These are phyloP conservation scores for Paragorgia papillata DNA, from an alignment of 92 coral and sea anemone genomes.

Conservation along the genomic window DNA sequence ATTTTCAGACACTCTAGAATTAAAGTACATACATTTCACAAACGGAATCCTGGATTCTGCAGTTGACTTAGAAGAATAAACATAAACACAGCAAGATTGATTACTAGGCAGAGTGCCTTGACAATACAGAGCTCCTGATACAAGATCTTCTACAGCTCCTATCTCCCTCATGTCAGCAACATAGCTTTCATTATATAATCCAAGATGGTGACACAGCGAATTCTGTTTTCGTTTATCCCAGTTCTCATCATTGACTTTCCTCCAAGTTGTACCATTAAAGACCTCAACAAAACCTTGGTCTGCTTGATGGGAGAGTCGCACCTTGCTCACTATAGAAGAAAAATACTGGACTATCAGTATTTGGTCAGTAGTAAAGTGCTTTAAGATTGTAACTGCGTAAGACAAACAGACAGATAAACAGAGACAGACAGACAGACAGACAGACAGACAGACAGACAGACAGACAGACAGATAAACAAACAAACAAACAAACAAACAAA, in stretches of 20 bases:
- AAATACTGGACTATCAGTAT: too few relatives aligned
- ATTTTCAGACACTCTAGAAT: too few relatives aligned
- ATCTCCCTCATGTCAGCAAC: too few relatives aligned
- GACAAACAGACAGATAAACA: too few relatives aligned
- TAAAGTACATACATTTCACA: constrained; percentile 9
- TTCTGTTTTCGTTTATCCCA: neutral
- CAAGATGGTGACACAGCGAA: neutral
- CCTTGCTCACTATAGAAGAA: constrained; percentile 2
- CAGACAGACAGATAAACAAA: too few relatives aligned
- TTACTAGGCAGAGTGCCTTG: neutral
- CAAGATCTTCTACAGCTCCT: too few relatives aligned
- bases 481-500: too few relatives aligned
- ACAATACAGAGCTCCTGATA: neutral
- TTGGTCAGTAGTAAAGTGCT: too few relatives aligned
- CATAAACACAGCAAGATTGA: neutral
- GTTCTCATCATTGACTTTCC: neutral
- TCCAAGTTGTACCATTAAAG: neutral
- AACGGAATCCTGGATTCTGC: neutral
- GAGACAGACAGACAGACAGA: too few relatives aligned
- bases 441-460: too few relatives aligned
- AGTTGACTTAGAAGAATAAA: neutral
- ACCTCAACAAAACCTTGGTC: constrained; percentile 19
- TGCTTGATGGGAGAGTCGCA: neutral
- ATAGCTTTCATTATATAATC: neutral
- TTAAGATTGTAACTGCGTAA: too few relatives aligned